Percentiles rank a stretch among this genome's conserved stretches.
Conservation (phyloP, 2,113 vertebrate species). For the Grus americana region DNA sequence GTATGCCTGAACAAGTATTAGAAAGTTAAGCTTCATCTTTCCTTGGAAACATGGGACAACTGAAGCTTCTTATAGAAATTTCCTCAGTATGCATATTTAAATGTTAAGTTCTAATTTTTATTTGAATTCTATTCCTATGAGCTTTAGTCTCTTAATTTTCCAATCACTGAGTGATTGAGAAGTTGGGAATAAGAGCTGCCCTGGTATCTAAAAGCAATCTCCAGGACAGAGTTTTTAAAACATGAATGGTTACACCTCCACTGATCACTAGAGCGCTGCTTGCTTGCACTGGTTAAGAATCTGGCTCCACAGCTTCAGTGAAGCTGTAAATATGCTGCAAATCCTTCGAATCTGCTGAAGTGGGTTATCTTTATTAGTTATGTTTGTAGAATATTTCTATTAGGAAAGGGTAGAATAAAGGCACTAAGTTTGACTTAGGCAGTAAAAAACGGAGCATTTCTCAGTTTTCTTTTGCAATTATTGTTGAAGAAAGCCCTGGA, state of each 20-base stretch:
- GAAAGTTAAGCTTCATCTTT: not conserved
- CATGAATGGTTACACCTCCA: fast-evolving
- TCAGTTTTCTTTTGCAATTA: not conserved
- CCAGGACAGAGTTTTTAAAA: not conserved
- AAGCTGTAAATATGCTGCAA: not conserved
- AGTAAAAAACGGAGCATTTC: not conserved
- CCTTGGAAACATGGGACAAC: not conserved
- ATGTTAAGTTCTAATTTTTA: not conserved
- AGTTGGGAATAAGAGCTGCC: not conserved
- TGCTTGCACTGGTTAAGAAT: not conserved
- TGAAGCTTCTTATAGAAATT: not conserved
- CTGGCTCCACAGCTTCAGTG: not conserved
- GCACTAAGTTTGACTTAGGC: not conserved
- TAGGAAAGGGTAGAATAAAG: not conserved
- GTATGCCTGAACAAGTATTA: not conserved
- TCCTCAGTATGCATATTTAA: not conserved
- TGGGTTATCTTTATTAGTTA: not conserved
- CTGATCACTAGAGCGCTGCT: not conserved
- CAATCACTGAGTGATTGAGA: not conserved
- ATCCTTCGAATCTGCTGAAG: not conserved
- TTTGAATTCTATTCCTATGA: not conserved
- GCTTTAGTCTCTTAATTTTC: not conserved
- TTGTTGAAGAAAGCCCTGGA: not conserved
- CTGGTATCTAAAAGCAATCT: not conserved
- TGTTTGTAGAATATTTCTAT: not conserved